phyloP scores from a whole-genome alignment of 2,797 vertebrate genomes.

The Lagorchestes hirsutus region DNA sequence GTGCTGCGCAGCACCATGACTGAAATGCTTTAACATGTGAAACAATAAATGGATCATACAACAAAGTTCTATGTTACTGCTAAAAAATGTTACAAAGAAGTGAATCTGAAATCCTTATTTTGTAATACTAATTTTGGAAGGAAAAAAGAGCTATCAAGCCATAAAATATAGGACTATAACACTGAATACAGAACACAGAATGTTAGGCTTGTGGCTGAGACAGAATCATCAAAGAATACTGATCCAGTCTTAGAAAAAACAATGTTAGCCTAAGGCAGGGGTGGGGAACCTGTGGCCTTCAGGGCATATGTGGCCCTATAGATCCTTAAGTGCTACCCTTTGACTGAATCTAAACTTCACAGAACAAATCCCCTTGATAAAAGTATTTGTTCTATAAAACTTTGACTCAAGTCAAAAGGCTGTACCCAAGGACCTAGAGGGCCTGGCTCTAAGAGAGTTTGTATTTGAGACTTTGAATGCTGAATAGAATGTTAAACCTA shows the following conservation, averaged over 20 bases:
- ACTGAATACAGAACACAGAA: not conserved
- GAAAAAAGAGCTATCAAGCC: conserved; percentile 4
- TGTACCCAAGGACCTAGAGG: too few species aligned
- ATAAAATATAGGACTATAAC: not conserved
- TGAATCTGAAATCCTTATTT: conserved; percentile 32
- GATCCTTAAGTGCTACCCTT: too few species aligned
- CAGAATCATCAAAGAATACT: not conserved
- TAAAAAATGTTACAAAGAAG: conserved; percentile 46
- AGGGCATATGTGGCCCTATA: too few species aligned
- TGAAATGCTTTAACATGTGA: conserved; percentile 21
- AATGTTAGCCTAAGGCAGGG: not conserved
- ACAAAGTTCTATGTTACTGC: not conserved
- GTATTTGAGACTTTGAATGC: not conserved
- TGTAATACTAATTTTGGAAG: not conserved
- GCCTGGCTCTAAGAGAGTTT: not conserved
- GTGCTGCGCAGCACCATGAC: too few species aligned
- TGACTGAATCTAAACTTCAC: too few species aligned
- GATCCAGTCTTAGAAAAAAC: not conserved
- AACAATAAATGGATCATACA: not conserved
- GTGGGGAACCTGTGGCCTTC: too few species aligned
- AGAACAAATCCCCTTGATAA: too few species aligned
- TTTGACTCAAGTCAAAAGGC: too few species aligned
- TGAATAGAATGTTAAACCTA: not conserved
- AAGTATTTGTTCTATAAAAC: too few species aligned
- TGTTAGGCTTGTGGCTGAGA: not conserved